Base-by-base conservation (phyloP, 2,113 vertebrate species). In the Echinops telfairi region DNA sequence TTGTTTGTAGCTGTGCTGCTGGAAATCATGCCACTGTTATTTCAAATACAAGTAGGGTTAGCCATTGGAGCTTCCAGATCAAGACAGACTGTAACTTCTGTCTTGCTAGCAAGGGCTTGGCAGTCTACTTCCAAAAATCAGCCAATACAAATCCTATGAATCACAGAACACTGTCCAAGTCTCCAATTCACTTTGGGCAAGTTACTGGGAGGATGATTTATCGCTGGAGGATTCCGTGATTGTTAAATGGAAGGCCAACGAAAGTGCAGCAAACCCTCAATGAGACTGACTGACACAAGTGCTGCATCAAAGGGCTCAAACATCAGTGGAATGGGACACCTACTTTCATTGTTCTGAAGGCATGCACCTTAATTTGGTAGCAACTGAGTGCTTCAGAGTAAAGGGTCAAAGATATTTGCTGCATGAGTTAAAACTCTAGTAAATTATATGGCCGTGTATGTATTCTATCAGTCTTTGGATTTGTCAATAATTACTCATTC, bases 381-480 rank as follows among this genome's bases (percentile, higher is more conserved):
- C 6, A 64, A 84, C 12, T 71, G 58, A 36, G 19, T 5, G 40
- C 2, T 75, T 90, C 43, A 90, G 1, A 22, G 66, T 20, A 90
- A 7, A 90, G 31, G 7, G 71, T 83, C 78, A 94, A 87, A 93
- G 25, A 71, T 16, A 68, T 31, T 27, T 95, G 76, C 36, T 40
- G 12, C 31, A 7, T 77, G 83, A 89, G 60, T 85, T 36, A 94
- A 58, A 83, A 71, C 11, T 53, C 70, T 62, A 90, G 73, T 38
- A 84, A 93, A 79, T 40, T 25, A 86, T 83, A 57, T 95, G 88
- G 90, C 20, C 57, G 85, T 38, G 9, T n/a, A 83, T 19, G 57
- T 27, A 31, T 81, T 70, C 64, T 81, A 87, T 25, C 27, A 83
- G 76, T 71, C 29, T 20, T 78, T 53, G 14, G 75, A 68, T 36